These are phyloP conservation scores for Siderastrea siderea DNA, from an alignment of 92 coral and sea anemone genomes.

Conservation along the genomic window DNA sequence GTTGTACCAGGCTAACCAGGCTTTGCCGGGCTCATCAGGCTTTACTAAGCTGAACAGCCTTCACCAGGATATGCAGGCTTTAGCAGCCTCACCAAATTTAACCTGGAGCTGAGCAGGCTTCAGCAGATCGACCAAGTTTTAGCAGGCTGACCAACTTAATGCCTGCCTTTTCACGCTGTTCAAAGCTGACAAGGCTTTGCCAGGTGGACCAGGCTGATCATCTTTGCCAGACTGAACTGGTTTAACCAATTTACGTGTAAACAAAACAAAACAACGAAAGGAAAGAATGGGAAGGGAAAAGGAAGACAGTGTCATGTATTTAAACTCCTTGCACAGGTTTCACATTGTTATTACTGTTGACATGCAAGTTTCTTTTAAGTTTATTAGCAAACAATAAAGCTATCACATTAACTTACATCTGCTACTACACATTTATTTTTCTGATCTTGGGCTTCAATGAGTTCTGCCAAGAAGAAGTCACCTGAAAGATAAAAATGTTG, in stretches of 20 bases:
- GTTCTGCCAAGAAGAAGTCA: conserved; percentile 94
- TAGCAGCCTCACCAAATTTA: background rate
- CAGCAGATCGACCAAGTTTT: background rate
- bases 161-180: too few species aligned
- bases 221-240: too few species aligned
- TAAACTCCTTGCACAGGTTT: too few species aligned
- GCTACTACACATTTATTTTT: conserved; percentile 93
- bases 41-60: background rate
- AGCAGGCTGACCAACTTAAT: too few species aligned
- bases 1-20: background rate
- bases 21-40: background rate
- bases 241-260: too few species aligned
- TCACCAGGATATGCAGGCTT: background rate
- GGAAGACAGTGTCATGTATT: too few species aligned
- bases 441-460: conserved; percentile 96
- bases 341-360: background rate
- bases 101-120: background rate
- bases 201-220: too few species aligned
- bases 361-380: background rate
- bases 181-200: too few species aligned
- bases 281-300: too few species aligned
- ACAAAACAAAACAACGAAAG: too few species aligned
- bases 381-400: background rate
- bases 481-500: conserved; percentile 54
- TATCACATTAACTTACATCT: conserved; percentile 77